Base-by-base conservation (phyloP, 1,140 invertebrate species). In the Heliothis subflexa region DNA sequence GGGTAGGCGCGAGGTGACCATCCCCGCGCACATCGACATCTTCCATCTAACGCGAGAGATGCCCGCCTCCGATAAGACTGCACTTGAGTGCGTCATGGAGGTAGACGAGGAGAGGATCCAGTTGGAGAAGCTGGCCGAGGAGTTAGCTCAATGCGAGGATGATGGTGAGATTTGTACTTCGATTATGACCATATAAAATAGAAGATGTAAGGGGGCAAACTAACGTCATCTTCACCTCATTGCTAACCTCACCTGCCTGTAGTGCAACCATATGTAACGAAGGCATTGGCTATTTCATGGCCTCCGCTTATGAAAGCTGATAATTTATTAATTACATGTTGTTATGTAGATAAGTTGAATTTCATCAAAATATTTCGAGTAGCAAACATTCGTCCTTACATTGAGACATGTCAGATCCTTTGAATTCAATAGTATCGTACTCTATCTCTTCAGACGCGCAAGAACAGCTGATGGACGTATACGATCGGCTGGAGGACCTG, bases 1-100 rank as follows among this genome's bases (percentile, higher is more conserved):
- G 62, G 99, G 98, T 78, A 98, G 98, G 81, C 96, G 98, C 40
- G 99, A 99, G 95, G 97, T 99, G 18, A 98, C 99, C 3, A 98
- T 99, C 81, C 99, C 99, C 14, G 97, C 99, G 14, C 97, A 99
- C 88, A 98, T 99, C 84, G 99, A 99, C 95, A 99, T 99, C 88
- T 99, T 99, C 95, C 98, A 99, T 93, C 95, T 99, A 86, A 98
- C 98, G 9, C 96, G 99, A 75, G 99, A 99, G 95, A 99, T 99
- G 97, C 97, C 98, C 4, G 98, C 99, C 13, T 98, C 98, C 80
- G 98, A 99, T 85, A 98, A 98, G 94, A 96, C 96, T 64, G 99
- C 99, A 7, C 95, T 99, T 13, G 95, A 99, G 90, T 98, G 98
- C 94, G 99, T 99, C 9, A 99, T 99, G 97, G 99, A 99, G 94